Conservation (phyloP, 2,888 invertebrate species). For the Nomada flava region DNA sequence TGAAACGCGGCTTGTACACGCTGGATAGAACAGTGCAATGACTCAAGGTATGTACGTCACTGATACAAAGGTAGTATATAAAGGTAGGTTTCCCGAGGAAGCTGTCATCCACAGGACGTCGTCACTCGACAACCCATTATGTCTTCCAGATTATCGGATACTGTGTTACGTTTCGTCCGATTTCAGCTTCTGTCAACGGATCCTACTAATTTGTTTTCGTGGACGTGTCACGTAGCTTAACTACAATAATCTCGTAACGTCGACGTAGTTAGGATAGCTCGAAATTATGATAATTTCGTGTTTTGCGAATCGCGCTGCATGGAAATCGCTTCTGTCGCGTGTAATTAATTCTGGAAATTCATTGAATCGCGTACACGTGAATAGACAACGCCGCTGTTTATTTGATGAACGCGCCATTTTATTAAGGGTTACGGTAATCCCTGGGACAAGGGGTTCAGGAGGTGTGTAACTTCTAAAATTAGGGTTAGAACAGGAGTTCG, state of each 20-base stretch:
- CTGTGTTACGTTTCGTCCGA: slow-evolving; percentile 50
- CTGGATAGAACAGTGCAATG: slow-evolving; percentile 70
- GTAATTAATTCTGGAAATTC: neutral
- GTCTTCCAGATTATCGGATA: slow-evolving; percentile 53
- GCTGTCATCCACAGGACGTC: slow-evolving; percentile 68
- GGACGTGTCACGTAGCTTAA: neutral
- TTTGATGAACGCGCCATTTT: slow-evolving; percentile 1
- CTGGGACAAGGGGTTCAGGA: neutral
- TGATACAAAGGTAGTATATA: slow-evolving; percentile 64
- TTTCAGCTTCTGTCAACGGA: slow-evolving; percentile 16
- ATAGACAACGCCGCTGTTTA: neutral
- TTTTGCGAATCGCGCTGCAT: neutral
- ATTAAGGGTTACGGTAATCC: neutral
- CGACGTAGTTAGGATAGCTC: neutral
- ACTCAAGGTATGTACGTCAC: slow-evolving; percentile 74
- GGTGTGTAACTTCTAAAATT: neutral
- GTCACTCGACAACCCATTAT: slow-evolving; percentile 54
- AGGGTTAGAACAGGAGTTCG: neutral
- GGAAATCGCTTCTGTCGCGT: neutral
- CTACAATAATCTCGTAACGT: neutral
- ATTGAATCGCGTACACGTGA: slow-evolving; percentile 3
- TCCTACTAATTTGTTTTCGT: slow-evolving; percentile 26
- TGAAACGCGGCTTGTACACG: slow-evolving; percentile 39
- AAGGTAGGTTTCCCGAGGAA: slow-evolving; percentile 62
- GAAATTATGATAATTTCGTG: neutral